A percentile compares a stretch with the other conserved stretches of the same genome.
Evolutionary conservation across 2,113 vertebrate genomes (phyloP).

Genomic region (Athene noctua): DNA sequence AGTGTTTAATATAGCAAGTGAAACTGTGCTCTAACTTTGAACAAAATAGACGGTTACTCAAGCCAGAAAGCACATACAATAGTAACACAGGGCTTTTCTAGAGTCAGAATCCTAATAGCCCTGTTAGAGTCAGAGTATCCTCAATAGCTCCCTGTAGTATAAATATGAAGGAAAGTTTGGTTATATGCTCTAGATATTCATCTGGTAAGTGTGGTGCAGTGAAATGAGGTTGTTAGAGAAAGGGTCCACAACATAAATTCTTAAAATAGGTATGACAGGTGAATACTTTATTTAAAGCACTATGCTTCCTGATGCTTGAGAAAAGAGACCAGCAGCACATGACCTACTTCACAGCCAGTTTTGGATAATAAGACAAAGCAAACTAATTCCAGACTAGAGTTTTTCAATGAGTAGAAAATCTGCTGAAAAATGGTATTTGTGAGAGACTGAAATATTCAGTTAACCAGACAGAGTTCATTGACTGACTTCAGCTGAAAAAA

Average conservation of each 20-base stretch:
- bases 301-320: not conserved
- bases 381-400: not conserved
- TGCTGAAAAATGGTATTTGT: constrained; percentile 4
- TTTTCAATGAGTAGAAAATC: constrained; percentile 17
- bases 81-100: not conserved
- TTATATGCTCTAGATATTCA: not conserved
- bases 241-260: not conserved
- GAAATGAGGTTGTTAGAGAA: not conserved
- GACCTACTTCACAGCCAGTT: not conserved
- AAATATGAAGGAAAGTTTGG: not conserved
- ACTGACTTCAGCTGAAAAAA: not conserved
- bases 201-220: not conserved
- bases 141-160: not conserved
- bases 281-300: constrained; percentile 17
- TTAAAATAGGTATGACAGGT: not conserved
- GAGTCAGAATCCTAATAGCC: not conserved
- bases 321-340: not conserved
- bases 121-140: not conserved
- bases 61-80: not conserved
- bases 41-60: not conserved
- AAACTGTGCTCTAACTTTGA: not conserved
- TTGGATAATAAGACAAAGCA: not conserved
- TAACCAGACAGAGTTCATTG: not conserved
- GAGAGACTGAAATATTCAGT: constrained; percentile 1
- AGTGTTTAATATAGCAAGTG: not conserved